phyloP scores from a whole-genome alignment of 2,888 invertebrate genomes.

The Drosophila atripex region DNA sequence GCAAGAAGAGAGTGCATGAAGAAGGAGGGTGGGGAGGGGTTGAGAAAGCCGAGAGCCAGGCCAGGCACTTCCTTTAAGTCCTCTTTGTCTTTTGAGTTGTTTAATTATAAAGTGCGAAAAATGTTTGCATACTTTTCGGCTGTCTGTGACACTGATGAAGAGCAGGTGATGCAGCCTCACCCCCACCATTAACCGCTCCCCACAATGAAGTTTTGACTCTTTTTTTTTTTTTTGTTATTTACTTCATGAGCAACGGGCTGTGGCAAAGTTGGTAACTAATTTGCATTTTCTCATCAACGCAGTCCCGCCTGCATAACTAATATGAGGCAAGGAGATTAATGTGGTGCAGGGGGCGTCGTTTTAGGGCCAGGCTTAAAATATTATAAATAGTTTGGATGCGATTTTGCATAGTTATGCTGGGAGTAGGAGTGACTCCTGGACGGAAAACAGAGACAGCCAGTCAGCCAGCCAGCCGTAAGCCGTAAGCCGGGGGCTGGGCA shows the following conservation, averaged over 20 bases:
- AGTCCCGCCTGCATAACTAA: constrained; percentile 72
- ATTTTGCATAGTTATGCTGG: constrained; percentile 53
- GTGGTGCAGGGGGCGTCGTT: background rate
- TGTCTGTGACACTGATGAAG: constrained; percentile 71
- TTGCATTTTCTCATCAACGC: constrained; percentile 77
- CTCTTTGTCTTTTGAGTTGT: constrained; percentile 68
- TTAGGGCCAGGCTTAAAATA: constrained; percentile 43
- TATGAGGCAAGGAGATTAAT: constrained; percentile 34
- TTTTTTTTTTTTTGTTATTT: constrained; percentile 46
- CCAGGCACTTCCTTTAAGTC: constrained; percentile 51
- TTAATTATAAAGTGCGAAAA: constrained; percentile 80
- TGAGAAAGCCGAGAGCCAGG: background rate
- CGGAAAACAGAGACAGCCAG: constrained; percentile 3
- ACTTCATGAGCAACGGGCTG: constrained; percentile 45
- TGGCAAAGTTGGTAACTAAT: constrained; percentile 74
- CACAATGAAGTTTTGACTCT: constrained; percentile 42
- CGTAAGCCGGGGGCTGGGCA: constrained; percentile 37
- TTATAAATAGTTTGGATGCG: constrained; percentile 66
- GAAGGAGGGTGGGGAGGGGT: background rate
- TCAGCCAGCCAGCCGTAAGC: background rate
- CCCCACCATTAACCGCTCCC: background rate
- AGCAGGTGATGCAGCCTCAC: constrained; percentile 67
- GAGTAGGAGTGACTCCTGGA: background rate
- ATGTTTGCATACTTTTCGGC: constrained; percentile 76
- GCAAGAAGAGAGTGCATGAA: background rate